Conservation (phyloP, 1,140 invertebrate genomes). For the Sitobion miscanthi region DNA sequence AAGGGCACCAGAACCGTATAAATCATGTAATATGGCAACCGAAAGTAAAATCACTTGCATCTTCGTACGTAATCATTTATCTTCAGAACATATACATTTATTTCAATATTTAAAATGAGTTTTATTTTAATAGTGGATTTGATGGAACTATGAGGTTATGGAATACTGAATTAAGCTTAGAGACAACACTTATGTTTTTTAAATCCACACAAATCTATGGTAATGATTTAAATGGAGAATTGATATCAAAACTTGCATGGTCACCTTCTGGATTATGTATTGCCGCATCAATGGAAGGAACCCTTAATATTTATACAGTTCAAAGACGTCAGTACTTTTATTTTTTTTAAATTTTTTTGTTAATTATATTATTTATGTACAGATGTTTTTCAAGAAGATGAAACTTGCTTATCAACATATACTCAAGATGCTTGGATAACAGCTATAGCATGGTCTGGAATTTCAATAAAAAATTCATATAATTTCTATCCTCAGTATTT, state of each 20-base stretch:
- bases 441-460: constrained; percentile 45
- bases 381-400: constrained; percentile 46
- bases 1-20: constrained; percentile 69
- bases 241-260: constrained; percentile 67
- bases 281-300: constrained; percentile 68
- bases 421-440: constrained; percentile 50
- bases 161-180: constrained; percentile 65
- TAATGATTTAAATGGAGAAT: constrained; percentile 66
- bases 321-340: constrained; percentile 40
- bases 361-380: constrained; percentile 13
- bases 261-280: constrained; percentile 67
- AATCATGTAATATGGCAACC: constrained; percentile 64
- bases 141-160: constrained; percentile 74
- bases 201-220: constrained; percentile 65
- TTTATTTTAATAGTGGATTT: constrained; percentile 64
- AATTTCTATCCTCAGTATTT: constrained; percentile 35
- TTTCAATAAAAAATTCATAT: constrained; percentile 28
- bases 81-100: neutral
- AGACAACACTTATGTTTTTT: constrained; percentile 70
- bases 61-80: constrained; percentile 61
- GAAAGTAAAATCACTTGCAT: constrained; percentile 65
- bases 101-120: neutral
- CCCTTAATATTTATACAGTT: constrained; percentile 66
- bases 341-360: neutral
- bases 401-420: constrained; percentile 46